Evolutionary conservation across 2,113 vertebrate genomes (phyloP).

Genomic region (Bungarus multicinctus): DNA sequence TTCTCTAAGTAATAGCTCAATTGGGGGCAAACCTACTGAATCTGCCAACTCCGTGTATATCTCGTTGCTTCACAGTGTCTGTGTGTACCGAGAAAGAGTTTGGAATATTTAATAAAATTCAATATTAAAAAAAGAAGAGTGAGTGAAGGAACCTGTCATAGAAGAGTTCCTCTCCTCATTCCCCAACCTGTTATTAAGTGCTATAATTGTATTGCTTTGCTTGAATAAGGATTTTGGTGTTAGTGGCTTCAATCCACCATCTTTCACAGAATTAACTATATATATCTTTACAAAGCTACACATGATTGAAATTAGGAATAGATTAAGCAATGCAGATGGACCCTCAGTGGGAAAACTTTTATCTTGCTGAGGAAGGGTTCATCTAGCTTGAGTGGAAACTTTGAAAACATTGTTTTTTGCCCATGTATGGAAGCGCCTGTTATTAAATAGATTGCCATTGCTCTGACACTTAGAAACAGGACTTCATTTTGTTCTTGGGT

Average conservation of each 20-base stretch:
- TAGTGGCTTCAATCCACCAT: not conserved
- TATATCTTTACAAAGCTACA: not conserved
- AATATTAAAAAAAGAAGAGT: not conserved
- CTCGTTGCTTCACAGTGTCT: not conserved
- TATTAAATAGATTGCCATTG: not conserved
- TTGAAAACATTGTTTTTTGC: not conserved
- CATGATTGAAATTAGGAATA: not conserved
- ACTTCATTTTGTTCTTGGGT: not conserved
- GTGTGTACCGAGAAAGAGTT: not conserved
- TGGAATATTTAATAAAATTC: not conserved
- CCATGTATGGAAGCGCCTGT: not conserved
- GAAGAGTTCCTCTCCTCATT: not conserved
- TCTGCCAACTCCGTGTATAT: not conserved
- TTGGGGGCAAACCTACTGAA: not conserved
- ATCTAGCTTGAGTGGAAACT: not conserved
- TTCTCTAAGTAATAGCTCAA: not conserved
- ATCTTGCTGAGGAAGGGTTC: not conserved
- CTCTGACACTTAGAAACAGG: not conserved
- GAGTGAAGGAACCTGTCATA: not conserved
- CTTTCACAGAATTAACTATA: not conserved
- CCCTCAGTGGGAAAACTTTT: not conserved
- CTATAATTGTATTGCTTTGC: not conserved
- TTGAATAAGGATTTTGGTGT: not conserved
- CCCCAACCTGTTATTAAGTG: not conserved
- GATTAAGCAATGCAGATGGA: not conserved